A percentile compares a stretch with the other conserved stretches of the same genome.
Evolutionary conservation across 2,113 vertebrate species (phyloP).

Genomic region (Ciconia maguari): DNA sequence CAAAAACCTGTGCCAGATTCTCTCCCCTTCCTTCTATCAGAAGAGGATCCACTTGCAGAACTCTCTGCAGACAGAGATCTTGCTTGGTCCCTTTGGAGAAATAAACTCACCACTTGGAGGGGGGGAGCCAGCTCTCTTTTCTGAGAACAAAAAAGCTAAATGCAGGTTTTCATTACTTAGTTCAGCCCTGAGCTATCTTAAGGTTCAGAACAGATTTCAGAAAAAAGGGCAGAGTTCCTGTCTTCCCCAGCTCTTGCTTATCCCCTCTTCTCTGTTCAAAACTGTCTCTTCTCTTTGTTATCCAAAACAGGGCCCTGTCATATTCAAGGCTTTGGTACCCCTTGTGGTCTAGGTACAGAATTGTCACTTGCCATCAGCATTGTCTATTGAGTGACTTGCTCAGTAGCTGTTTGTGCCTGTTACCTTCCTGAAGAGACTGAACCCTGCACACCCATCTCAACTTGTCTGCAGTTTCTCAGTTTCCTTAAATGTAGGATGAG

Average conservation of each 20-base stretch:
- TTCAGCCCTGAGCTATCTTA: neutral
- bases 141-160: neutral
- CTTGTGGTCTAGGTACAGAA: neutral
- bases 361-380: neutral
- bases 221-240: neutral
- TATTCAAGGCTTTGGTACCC: neutral
- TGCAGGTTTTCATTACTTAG: neutral
- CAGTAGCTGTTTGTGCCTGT: accelerated
- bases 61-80: neutral
- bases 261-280: neutral
- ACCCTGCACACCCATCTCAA: neutral
- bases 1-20: neutral
- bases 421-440: neutral
- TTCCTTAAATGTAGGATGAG: neutral
- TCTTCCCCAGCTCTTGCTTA: neutral
- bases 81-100: neutral
- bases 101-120: neutral
- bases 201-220: neutral
- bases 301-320: neutral
- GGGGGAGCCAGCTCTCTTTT: neutral
- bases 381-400: neutral
- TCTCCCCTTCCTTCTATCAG: neutral
- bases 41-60: neutral
- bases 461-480: neutral
- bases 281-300: neutral